Evolutionary conservation across 2,888 invertebrate species (phyloP), one percentile per base, ranked within the genome.

Genomic region (Microctonus aethiopoides): DNA sequence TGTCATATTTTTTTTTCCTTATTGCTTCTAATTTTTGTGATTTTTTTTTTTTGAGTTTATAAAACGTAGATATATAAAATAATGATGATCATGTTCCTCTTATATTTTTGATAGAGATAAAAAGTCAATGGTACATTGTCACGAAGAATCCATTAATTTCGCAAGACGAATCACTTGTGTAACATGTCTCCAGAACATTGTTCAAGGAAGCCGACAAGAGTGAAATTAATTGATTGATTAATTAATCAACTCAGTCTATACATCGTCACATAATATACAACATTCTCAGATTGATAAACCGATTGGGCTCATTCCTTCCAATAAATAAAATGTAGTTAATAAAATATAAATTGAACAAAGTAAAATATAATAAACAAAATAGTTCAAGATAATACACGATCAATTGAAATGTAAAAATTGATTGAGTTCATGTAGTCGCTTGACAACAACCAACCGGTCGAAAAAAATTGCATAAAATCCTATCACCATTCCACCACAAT

Each of bases 71-170:
- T 5, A 16, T 46, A n/a, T 16, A 46, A 6, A 46, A 7, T 16
- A 1, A 39, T 39, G 5, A 6, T n/a, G 13, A 5, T 11, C 0
- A 46, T 16, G 16, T 46, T 46, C 46, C 6, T 16, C 16, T 16
- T 20, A 3, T 46, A 7, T 16, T 46, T 16, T 20, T 16, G 1
- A 46, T 16, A 7, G 16, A 46, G 16, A 32, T 11, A 57, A 36
- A 51, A 67, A 67, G 22, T 54, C 54, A 26, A 54, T 54, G n/a
- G n/a, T 16, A 29, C 51, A 34, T 67, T 26, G 61, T 26, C 34
- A 71, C 39, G 51, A 70, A 54, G 57, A 26, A 36, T n/a, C 26
- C 36, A 29, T 61, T 52, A 60, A 63, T 24, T 36, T 46, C 41
- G 56, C 6, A 20, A 60, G 34, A 59, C 20, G 51, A 67, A 26